Percentiles rank a stretch among this genome's conserved stretches.
These are phyloP conservation scores for Crossaster papposus DNA, from an alignment of 53 echinoderm and acorn worm species.

Conservation along the genomic window DNA sequence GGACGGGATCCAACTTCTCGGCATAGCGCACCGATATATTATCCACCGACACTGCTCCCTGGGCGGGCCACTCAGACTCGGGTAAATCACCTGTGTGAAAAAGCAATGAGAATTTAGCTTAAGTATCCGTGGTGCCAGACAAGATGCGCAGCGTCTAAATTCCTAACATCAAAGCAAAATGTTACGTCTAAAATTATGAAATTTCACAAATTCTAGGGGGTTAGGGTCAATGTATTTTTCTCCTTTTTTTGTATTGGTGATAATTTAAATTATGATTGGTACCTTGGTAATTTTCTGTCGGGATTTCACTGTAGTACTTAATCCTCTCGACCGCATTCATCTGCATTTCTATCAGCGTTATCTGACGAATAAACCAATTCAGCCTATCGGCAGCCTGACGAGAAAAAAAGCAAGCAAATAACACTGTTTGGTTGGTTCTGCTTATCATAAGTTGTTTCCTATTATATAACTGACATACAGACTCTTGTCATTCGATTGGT, in stretches of 20 bases:
- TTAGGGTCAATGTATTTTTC: background rate
- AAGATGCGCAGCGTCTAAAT: no score
- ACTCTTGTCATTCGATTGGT: no score
- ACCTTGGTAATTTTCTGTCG: constrained; percentile 65
- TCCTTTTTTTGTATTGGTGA: background rate
- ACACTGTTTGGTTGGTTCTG: background rate
- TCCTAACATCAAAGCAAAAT: no score
- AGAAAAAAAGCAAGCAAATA: background rate
- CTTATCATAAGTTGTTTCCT: background rate
- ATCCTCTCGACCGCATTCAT: constrained; percentile 70
- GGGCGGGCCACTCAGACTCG: constrained; percentile 27
- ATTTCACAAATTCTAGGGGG: no score
- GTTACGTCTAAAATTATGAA: no score
- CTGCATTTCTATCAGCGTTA: constrained; percentile 52
- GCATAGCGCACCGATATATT: constrained; percentile 54
- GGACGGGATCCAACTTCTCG: constrained; percentile 33
- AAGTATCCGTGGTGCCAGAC: background rate
- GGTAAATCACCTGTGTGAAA: constrained; percentile 13
- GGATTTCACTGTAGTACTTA: constrained; percentile 56
- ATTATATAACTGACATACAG: no score
- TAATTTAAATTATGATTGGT: background rate
- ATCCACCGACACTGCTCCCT: constrained; percentile 37
- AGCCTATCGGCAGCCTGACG: background rate
- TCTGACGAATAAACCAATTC: constrained; percentile 42
- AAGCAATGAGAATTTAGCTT: background rate